Base-by-base conservation (phyloP, 2,888 invertebrate genomes). In the Nomada flava region DNA sequence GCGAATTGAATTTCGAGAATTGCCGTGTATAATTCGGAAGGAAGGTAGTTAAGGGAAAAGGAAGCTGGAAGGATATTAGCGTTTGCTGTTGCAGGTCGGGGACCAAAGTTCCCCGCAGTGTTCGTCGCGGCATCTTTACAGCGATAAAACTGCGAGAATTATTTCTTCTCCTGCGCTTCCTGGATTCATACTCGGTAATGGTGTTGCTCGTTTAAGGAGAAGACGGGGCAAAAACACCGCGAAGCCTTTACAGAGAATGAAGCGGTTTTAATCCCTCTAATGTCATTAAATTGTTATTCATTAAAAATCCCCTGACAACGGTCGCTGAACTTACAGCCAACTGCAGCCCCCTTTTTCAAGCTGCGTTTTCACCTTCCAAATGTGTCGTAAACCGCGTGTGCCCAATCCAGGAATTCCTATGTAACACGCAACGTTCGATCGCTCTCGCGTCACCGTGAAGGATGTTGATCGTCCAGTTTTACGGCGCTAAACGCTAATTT, bases 401-500 rank as follows among this genome's bases (percentile, higher is more conserved):
- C 26, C 23, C 57, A 11, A 79, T 63, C 55, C 26, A 26, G 47
- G 53, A 77, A 78, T 78, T 78, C 67, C 29, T 60, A 20, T 20
- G 13, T 47, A 36, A 0, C 47, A 47, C 13, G 59, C 47, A 26
- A 67, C 69, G 69, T 79, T 70, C 79, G 79, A 79, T 70, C 47
- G 44, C 63, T 44, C 50, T n/a, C 42, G 36, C 63, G 42, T 75
- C 64, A 15, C 70, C 18, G 18, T 7, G 26, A 67, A 50, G 10
- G 71, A 76, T 63, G 63, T 75, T 55, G 67, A 68, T 65, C 60
- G 74, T 57, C 57, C 63, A 57, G 55, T 78, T 64, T 15, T 15
- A 26, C 67, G 68, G 50, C 62, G 78, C 79, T 36, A 53, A 57
- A 50, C 80, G 60, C 55, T 79, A 80, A 80, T 79, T 80, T 63